phyloP scores from a whole-genome alignment of 2,797 vertebrate genomes.

The Acanthurus lineatus region DNA sequence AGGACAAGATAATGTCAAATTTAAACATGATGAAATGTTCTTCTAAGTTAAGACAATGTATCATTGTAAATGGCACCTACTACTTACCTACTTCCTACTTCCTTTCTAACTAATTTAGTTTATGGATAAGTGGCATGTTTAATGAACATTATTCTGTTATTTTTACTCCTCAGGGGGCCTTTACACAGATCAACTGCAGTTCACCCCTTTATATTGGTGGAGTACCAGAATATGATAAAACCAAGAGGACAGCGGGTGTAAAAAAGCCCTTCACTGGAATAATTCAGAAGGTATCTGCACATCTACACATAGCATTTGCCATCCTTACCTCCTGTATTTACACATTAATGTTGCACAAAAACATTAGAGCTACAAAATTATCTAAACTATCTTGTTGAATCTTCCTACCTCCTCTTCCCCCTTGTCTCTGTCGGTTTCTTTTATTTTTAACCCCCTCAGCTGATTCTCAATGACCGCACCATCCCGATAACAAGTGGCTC shows the following conservation, averaged over 20 bases:
- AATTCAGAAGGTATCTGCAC: conserved; percentile 91
- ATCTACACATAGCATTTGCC: background rate
- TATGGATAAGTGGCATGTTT: background rate
- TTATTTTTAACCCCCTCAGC: conserved; percentile 72
- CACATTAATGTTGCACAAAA: background rate
- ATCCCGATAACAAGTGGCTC: conserved; percentile 87
- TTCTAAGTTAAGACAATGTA: too few species aligned
- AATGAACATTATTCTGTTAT: conserved; percentile 9
- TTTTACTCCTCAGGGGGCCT: conserved; percentile 89
- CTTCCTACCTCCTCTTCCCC: background rate
- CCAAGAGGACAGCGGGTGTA: conserved; percentile 90
- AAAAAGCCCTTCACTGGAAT: conserved; percentile 90
- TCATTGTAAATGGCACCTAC: too few species aligned
- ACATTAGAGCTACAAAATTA: background rate
- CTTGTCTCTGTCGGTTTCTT: background rate
- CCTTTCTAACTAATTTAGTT: background rate
- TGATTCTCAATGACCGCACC: conserved; percentile 92
- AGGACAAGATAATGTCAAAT: background rate
- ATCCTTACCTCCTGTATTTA: background rate
- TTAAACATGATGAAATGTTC: background rate
- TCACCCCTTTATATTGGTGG: conserved; percentile 94
- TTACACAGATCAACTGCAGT: conserved; percentile 98
- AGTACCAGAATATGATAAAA: conserved; percentile 90
- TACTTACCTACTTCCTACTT: too few species aligned
- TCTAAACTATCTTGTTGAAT: background rate